Percentiles rank a stretch among this genome's conserved stretches.
These are phyloP conservation scores for Epiblema foenella DNA, from an alignment of 2,888 invertebrate species.

Conservation along the genomic window DNA sequence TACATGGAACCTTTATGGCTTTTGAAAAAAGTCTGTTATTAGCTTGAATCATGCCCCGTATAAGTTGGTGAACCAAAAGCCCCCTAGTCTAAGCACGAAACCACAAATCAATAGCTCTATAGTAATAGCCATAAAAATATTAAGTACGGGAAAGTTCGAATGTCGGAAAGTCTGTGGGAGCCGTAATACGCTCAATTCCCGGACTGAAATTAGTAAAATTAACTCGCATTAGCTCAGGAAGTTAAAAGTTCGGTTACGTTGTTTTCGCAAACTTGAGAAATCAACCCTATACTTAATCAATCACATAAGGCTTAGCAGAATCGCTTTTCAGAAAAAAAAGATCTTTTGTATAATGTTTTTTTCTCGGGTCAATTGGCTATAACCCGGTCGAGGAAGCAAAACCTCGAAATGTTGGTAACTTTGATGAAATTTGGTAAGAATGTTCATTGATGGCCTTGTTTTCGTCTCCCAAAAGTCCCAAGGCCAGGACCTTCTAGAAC, in stretches of 20 bases:
- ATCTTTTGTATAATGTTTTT: neutral
- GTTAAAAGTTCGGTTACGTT: neutral
- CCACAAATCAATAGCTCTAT: conserved; percentile 56
- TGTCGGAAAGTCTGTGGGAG: neutral
- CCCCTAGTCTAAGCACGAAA: conserved; percentile 46
- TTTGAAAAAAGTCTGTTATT: conserved; percentile 6
- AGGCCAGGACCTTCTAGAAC: no score
- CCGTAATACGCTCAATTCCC: neutral
- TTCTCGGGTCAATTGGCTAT: neutral
- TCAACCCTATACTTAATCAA: neutral
- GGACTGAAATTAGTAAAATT: conserved; percentile 10
- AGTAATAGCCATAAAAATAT: conserved; percentile 54
- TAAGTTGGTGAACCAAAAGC: conserved; percentile 11
- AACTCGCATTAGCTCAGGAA: neutral
- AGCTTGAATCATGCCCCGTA: neutral
- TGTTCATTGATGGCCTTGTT: no score
- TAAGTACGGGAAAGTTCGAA: conserved; percentile 45
- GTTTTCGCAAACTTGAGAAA: neutral
- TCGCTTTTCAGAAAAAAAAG: neutral
- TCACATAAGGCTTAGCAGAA: neutral
- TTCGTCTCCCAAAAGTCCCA: no score
- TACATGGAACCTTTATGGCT: conserved; percentile 8
- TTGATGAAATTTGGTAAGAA: no score
- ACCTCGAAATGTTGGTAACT: no score
- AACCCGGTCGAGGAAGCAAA: no score